A percentile compares a stretch with the other conserved stretches of the same genome.
phyloP scores from a whole-genome alignment of 1,140 invertebrate species.

The Bradynema listronoti region DNA sequence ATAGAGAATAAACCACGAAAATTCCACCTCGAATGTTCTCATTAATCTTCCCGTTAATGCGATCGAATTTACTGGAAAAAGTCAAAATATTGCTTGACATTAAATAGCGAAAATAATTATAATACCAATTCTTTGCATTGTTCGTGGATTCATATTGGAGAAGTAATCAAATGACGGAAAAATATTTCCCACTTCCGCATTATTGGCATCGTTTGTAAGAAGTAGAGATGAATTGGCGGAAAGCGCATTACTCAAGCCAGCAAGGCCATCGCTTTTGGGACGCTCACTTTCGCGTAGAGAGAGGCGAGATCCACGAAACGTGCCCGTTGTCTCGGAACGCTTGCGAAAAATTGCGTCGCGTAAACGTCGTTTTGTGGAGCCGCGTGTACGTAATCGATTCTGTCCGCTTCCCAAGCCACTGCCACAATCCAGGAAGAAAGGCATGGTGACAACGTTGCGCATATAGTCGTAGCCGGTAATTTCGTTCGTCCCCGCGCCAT shows the following conservation, averaged over 20 bases:
- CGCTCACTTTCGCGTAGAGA: conserved; percentile 30
- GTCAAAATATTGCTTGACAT: not conserved
- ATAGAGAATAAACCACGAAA: conserved; percentile 73
- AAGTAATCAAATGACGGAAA: conserved; percentile 75
- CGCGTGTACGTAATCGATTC: conserved; percentile 29
- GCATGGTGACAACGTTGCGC: conserved; percentile 89
- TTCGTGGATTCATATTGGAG: conserved; percentile 90
- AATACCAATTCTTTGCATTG: conserved; percentile 69
- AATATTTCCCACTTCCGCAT: conserved; percentile 55
- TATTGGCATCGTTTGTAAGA: too few species aligned
- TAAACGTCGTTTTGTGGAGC: too few species aligned
- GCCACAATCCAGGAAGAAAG: conserved; percentile 94
- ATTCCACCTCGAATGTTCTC: conserved; percentile 96
- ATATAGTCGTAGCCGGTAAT: conserved; percentile 88
- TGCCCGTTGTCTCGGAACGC: conserved; percentile 35
- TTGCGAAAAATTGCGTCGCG: too few species aligned
- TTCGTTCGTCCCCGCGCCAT: conserved; percentile 49
- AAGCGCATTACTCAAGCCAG: too few species aligned
- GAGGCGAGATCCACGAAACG: conserved; percentile 26
- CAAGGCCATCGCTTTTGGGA: too few species aligned
- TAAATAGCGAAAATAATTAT: not conserved
- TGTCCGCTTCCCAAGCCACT: conserved; percentile 65
- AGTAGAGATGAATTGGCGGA: too few species aligned
- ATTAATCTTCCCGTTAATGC: conserved; percentile 70
- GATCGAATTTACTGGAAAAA: conserved; percentile 77